A percentile compares a stretch with the other conserved stretches of the same genome.
These are phyloP conservation scores for Phania funesta DNA, from an alignment of 2,888 invertebrate genomes.

Conservation along the genomic window DNA sequence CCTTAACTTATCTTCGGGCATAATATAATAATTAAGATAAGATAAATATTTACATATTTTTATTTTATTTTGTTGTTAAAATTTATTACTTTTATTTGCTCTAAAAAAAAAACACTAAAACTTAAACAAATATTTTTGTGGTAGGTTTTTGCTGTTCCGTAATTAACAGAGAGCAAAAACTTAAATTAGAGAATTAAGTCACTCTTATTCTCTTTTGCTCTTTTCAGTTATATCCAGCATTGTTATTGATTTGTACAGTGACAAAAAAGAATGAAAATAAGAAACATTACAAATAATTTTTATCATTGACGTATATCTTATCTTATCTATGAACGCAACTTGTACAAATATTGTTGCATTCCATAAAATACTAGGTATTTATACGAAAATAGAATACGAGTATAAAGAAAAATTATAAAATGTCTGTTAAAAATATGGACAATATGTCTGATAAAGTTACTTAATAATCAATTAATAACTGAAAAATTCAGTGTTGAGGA, in stretches of 20 bases:
- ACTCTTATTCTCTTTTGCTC: no score
- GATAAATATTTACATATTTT: background rate
- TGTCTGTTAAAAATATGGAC: background rate
- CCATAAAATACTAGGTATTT: background rate
- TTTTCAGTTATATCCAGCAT: no score
- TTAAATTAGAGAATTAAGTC: background rate
- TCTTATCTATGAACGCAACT: conserved; percentile 23
- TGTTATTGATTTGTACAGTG: no score
- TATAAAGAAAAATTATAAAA: background rate
- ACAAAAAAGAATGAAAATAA: background rate
- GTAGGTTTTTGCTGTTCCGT: background rate
- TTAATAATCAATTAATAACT: no score
- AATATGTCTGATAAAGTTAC: no score
- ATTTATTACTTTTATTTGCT: conserved; percentile 14
- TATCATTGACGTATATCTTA: conserved; percentile 32
- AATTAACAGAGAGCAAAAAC: background rate
- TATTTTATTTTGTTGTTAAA: conserved; percentile 19
- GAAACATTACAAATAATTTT: conserved; percentile 20
- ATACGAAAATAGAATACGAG: background rate
- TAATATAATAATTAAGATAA: conserved; percentile 53
- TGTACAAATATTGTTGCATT: background rate
- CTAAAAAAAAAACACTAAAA: conserved; percentile 15
- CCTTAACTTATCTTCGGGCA: no score
- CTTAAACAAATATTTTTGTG: conserved; percentile 49
- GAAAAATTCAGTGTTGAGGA: no score